Evolutionary conservation across 2,113 vertebrate species (phyloP).

Genomic region (Anas platyrhynchos): DNA sequence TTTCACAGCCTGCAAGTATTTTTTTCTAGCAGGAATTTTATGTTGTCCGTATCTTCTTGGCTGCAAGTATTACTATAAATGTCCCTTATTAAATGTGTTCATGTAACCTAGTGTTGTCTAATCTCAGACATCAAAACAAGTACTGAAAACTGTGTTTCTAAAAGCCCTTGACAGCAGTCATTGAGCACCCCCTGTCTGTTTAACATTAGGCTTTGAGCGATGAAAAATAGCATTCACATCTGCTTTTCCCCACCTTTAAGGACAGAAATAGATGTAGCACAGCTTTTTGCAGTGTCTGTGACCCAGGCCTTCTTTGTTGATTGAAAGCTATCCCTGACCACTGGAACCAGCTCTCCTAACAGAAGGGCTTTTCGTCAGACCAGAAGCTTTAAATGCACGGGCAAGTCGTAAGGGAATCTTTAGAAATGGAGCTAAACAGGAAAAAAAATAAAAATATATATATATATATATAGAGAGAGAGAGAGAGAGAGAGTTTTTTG

Average conservation of each 20-base stretch:
- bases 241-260: background rate
- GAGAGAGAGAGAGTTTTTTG: too few species aligned
- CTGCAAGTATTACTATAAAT: background rate
- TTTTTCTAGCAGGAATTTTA: background rate
- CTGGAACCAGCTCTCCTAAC: background rate
- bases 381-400: background rate
- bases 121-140: background rate
- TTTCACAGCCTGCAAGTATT: background rate
- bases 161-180: background rate
- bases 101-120: background rate
- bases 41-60: background rate
- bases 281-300: background rate
- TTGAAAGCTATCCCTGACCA: background rate
- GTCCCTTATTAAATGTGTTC: background rate
- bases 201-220: background rate
- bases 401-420: background rate
- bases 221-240: background rate
- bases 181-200: background rate
- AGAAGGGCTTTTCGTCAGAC: background rate
- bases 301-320: fast-evolving
- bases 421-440: background rate
- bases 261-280: background rate
- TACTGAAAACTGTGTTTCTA: background rate
- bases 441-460: background rate
- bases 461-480: too few species aligned